Evolutionary conservation across 2,113 vertebrate species (phyloP).

Genomic region (Corythoichthys intestinalis): DNA sequence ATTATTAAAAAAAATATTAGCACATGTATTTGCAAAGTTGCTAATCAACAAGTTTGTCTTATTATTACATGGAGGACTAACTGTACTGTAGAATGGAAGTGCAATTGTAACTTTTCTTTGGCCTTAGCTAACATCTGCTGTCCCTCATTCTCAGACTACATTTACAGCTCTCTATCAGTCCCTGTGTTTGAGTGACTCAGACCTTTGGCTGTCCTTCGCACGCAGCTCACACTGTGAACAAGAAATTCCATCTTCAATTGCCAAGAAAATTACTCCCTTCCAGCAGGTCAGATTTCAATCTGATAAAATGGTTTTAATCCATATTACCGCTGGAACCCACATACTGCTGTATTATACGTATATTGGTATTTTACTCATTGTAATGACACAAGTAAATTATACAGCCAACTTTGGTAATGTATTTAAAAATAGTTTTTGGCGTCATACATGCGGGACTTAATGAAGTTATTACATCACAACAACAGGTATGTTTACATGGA

Average conservation of each 20-base stretch:
- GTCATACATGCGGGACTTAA: too few species aligned
- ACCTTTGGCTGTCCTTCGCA: slow-evolving; percentile 85
- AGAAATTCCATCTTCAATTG: slow-evolving; percentile 81
- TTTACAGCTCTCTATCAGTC: slow-evolving; percentile 84
- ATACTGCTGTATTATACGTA: too few species aligned
- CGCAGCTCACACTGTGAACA: slow-evolving; percentile 88
- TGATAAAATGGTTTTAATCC: slow-evolving; percentile 6
- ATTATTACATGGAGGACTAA: too few species aligned
- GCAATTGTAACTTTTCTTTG: slow-evolving; percentile 3
- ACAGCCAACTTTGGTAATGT: too few species aligned
- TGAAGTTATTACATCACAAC: too few species aligned
- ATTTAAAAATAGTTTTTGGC: too few species aligned
- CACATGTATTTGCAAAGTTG: too few species aligned
- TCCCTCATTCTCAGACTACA: slow-evolving; percentile 73
- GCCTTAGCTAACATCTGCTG: slow-evolving; percentile 13
- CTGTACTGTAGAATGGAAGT: background rate
- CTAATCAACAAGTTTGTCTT: too few species aligned
- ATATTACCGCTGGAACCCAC: slow-evolving; percentile 8
- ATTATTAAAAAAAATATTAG: too few species aligned
- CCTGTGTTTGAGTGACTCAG: slow-evolving; percentile 82
- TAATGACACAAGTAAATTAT: too few species aligned
- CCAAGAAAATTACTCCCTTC: slow-evolving; percentile 86
- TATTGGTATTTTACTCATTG: too few species aligned
- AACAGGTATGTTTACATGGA: too few species aligned
- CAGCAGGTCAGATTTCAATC: slow-evolving; percentile 83